phyloP scores from a whole-genome alignment of 2,888 invertebrate species.

The Spilosoma lubricipeda region DNA sequence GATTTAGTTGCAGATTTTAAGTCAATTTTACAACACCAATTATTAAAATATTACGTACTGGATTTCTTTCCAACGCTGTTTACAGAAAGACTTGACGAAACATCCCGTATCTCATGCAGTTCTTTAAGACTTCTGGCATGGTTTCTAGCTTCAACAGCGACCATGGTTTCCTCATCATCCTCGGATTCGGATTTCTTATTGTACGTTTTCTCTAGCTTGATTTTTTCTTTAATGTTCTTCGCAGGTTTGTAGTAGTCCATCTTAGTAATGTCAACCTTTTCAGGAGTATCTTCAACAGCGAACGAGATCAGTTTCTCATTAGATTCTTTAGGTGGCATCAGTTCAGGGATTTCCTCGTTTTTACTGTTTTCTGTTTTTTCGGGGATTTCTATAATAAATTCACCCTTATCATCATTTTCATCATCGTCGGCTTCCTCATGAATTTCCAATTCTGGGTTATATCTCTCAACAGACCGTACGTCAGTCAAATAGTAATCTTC shows the following conservation, averaged over 20 bases:
- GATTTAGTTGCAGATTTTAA: too few species aligned
- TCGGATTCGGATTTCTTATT: slow-evolving; percentile 80
- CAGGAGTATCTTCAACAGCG: slow-evolving; percentile 81
- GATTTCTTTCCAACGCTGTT: slow-evolving; percentile 87
- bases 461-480: slow-evolving; percentile 85
- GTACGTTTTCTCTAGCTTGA: slow-evolving; percentile 83
- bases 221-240: slow-evolving; percentile 84
- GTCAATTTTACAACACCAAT: neutral
- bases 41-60: slow-evolving; percentile 61
- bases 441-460: slow-evolving; percentile 65
- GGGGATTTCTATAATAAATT: slow-evolving; percentile 67
- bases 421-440: slow-evolving; percentile 61
- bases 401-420: slow-evolving; percentile 62
- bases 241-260: slow-evolving; percentile 76
- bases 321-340: slow-evolving; percentile 76
- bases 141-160: slow-evolving; percentile 86
- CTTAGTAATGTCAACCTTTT: slow-evolving; percentile 72
- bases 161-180: slow-evolving; percentile 86
- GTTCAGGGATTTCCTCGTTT: slow-evolving; percentile 68
- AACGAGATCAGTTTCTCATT: slow-evolving; percentile 85
- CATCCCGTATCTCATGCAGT: slow-evolving; percentile 80
- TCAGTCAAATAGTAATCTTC: slow-evolving; percentile 87
- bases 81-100: slow-evolving; percentile 87
- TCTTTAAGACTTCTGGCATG: slow-evolving; percentile 77
- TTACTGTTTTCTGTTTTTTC: slow-evolving; percentile 68